phyloP scores from a whole-genome alignment of 2,797 vertebrate genomes.

The Phoxinus dragarum region DNA sequence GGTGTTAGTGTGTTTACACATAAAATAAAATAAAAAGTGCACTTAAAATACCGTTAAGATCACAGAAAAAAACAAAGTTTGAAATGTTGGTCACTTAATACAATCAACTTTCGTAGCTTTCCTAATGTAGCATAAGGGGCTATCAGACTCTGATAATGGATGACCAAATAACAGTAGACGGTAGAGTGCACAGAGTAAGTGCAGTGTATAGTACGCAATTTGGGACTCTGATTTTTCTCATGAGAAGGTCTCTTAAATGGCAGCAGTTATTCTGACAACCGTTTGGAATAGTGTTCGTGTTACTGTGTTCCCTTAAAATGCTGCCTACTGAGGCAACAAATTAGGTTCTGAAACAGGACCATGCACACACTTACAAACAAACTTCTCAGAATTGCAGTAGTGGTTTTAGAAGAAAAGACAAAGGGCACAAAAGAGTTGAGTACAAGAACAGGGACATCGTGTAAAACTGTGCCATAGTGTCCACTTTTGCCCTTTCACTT shows the following conservation, averaged over 20 bases:
- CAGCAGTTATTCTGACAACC: neutral
- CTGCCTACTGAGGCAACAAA: neutral
- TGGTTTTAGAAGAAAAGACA: slow-evolving; percentile 6
- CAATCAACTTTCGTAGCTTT: neutral
- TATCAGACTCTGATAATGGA: neutral
- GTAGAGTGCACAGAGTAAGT: neutral
- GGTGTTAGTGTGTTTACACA: neutral
- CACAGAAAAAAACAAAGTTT: neutral
- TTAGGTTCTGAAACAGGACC: slow-evolving; percentile 4
- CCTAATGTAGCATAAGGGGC: neutral
- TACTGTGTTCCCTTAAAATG: neutral
- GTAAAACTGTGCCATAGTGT: slow-evolving; percentile 40
- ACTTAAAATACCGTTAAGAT: neutral
- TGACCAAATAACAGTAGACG: neutral
- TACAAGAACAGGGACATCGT: neutral
- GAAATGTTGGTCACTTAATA: neutral
- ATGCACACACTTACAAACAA: neutral
- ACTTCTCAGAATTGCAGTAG: slow-evolving; percentile 13
- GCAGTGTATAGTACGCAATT: neutral
- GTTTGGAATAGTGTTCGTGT: neutral
- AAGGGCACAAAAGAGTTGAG: slow-evolving; percentile 26
- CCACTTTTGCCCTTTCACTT: slow-evolving; percentile 63
- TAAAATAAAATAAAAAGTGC: neutral
- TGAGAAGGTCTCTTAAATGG: neutral
- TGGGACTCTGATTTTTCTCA: neutral